Evolutionary conservation across 2,113 vertebrate species (phyloP).

Genomic region (Thymallus thymallus): DNA sequence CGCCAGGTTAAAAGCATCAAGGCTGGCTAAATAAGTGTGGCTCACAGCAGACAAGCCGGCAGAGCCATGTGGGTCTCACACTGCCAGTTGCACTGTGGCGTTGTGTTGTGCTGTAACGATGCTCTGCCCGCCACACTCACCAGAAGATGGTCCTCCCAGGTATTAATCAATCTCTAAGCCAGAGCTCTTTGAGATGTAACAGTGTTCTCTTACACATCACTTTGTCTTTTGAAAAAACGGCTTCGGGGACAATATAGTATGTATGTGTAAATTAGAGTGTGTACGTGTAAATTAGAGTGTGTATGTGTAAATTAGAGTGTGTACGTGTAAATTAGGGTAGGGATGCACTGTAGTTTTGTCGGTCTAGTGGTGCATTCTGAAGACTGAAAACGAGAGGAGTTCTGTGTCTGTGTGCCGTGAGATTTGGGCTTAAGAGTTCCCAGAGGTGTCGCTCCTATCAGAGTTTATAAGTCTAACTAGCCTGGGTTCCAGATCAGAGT

Average conservation of each 20-base stretch:
- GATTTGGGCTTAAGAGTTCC: no score
- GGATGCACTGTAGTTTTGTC: no score
- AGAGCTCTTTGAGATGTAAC: slow-evolving; percentile 17
- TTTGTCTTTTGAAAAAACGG: neutral
- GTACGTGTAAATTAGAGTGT: no score
- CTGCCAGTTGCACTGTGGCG: neutral
- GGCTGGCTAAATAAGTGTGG: slow-evolving; percentile 38
- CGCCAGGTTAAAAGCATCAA: slow-evolving; percentile 29
- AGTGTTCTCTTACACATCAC: slow-evolving; percentile 18
- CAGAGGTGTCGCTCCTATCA: no score
- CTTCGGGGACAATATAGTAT: no score
- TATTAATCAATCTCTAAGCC: slow-evolving; percentile 11
- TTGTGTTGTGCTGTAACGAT: slow-evolving; percentile 21
- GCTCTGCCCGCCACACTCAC: slow-evolving; percentile 8
- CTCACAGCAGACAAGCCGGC: slow-evolving; percentile 25
- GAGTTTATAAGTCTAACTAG: no score
- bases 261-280: no score
- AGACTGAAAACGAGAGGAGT: neutral
- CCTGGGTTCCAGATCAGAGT: no score
- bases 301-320: no score
- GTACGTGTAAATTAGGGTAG: no score
- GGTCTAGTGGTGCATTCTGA: slow-evolving; percentile 14
- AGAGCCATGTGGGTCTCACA: slow-evolving; percentile 10
- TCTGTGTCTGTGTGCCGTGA: neutral
- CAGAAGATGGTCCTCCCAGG: slow-evolving; percentile 12